A percentile compares a stretch with the other conserved stretches of the same genome.
These are phyloP conservation scores for Epiblema foenella DNA, from an alignment of 2,888 invertebrate genomes.

Conservation along the genomic window DNA sequence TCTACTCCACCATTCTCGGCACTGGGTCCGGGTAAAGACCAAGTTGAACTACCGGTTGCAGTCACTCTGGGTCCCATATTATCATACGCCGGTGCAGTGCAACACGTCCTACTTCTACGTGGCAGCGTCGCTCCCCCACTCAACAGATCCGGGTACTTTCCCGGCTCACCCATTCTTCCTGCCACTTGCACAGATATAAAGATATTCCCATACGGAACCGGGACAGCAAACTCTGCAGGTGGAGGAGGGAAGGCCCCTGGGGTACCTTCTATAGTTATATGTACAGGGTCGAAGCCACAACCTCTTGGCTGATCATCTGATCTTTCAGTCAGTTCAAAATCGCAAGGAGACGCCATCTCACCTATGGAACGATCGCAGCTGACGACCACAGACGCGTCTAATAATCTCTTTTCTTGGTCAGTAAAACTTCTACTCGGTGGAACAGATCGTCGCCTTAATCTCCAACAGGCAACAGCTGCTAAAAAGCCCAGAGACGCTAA, in stretches of 20 bases:
- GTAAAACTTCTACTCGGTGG: constrained; percentile 89
- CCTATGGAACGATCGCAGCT: constrained; percentile 89
- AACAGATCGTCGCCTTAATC: constrained; percentile 90
- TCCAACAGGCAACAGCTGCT: constrained; percentile 82
- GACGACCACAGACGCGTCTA: constrained; percentile 89
- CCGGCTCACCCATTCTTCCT: constrained; percentile 71
- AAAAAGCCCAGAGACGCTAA: constrained; percentile 87
- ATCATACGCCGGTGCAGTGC: constrained; percentile 90
- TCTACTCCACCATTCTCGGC: constrained; percentile 63
- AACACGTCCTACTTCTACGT: constrained; percentile 77
- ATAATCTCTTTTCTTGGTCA: constrained; percentile 94
- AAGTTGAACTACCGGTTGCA: constrained; percentile 92
- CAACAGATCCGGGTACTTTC: constrained; percentile 90
- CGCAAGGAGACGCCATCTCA: constrained; percentile 85
- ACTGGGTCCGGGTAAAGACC: constrained; percentile 89
- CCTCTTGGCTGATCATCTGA: constrained; percentile 75
- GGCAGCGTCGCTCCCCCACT: constrained; percentile 80
- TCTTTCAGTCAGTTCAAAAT: constrained; percentile 79
- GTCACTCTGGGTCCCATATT: constrained; percentile 96
- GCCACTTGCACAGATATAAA: constrained; percentile 94
- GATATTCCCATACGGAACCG: constrained; percentile 88
- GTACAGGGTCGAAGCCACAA: constrained; percentile 85
- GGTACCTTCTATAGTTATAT: constrained; percentile 86
- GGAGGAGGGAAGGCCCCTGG: constrained; percentile 80
- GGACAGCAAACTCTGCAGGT: constrained; percentile 84